These are phyloP conservation scores for Anastatus disparis DNA, from an alignment of 1,140 invertebrate genomes.

Conservation along the genomic window DNA sequence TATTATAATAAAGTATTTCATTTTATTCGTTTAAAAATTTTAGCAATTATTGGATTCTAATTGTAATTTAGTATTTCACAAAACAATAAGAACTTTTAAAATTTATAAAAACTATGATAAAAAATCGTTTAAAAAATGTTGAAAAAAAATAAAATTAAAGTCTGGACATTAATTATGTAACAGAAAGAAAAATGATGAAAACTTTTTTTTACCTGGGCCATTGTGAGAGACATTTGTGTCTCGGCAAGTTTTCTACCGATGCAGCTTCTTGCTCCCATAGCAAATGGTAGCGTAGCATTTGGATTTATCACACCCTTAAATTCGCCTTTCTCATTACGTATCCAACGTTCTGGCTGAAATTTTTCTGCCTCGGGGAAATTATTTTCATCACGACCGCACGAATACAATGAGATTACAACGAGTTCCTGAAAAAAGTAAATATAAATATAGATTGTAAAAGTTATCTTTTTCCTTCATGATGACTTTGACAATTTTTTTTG, in stretches of 20 bases:
- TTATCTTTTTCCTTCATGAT: no score
- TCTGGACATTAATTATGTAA: background rate
- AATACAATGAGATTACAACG: constrained; percentile 83
- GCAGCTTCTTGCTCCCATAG: constrained; percentile 82
- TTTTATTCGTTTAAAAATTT: no score
- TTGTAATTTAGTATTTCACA: no score
- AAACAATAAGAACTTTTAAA: no score
- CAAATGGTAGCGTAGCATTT: constrained; percentile 84
- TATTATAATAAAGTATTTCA: no score
- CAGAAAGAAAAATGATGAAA: constrained; percentile 1
- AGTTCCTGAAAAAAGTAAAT: constrained; percentile 76
- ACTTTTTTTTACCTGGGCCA: constrained; percentile 70
- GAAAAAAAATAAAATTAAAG: constrained; percentile 16
- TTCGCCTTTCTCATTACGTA: constrained; percentile 65
- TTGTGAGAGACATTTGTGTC: constrained; percentile 75
- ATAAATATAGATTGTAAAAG: no score
- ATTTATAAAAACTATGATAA: no score
- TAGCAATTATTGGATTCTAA: no score
- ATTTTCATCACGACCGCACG: constrained; percentile 75
- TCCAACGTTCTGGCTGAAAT: constrained; percentile 85
- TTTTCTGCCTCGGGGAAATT: constrained; percentile 77
- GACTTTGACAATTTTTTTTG: no score
- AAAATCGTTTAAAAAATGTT: no score
- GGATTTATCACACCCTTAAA: constrained; percentile 66
- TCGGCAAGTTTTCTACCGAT: constrained; percentile 84